Evolutionary conservation across 2,797 vertebrate genomes (phyloP).

Genomic region (Emydoidea blandingii): DNA sequence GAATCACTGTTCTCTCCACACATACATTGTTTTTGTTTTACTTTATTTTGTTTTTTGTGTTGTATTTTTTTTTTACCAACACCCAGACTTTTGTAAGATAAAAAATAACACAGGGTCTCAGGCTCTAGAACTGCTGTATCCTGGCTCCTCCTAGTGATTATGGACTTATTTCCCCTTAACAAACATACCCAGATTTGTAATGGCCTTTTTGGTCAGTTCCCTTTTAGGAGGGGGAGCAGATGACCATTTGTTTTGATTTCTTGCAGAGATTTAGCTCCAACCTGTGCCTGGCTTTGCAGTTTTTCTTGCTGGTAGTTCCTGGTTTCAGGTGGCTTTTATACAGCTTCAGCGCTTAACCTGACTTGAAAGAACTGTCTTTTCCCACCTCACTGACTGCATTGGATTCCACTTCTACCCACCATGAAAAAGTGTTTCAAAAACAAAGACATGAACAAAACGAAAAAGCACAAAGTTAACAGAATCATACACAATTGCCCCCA

Average conservation of each 20-base stretch:
- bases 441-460: background rate
- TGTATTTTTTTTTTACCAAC: background rate
- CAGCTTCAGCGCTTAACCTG: background rate
- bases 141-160: background rate
- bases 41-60: background rate
- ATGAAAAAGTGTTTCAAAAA: background rate
- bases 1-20: rapidly evolving
- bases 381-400: background rate
- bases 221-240: background rate
- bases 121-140: background rate
- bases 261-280: background rate
- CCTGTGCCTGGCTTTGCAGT: rapidly evolving
- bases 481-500: background rate
- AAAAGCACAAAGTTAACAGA: background rate
- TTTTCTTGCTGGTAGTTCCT: background rate
- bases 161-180: background rate
- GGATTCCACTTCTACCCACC: background rate
- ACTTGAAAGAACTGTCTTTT: background rate
- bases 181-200: background rate
- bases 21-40: background rate
- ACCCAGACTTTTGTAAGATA: background rate
- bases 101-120: background rate
- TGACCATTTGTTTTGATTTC: background rate
- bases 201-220: background rate
- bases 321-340: background rate